Base-by-base conservation (phyloP, 1,140 invertebrate species). In the Alviniconcha marisindica region DNA sequence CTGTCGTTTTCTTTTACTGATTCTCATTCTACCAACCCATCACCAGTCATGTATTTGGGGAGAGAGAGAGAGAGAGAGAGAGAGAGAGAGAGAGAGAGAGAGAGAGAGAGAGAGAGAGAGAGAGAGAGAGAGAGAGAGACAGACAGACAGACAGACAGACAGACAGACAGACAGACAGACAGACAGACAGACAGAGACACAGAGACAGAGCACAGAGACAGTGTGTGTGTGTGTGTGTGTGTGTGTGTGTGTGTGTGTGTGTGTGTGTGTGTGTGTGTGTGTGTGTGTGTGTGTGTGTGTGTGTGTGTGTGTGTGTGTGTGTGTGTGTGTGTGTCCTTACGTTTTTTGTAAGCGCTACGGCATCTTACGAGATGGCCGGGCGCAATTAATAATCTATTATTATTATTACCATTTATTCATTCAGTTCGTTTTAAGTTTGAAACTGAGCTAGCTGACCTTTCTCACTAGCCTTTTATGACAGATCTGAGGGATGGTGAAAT, bases 181-280 rank as follows among this genome's bases (percentile, higher is more conserved):
- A 73, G 33, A 73, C 21, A 73, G 69, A 73, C 33, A 24, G 69
- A 73, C 69, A 66, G 63, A 14, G 33, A 14, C 15, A 21, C 38
- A 33, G 28, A 76, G 28, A n/a, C 38, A 33, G 18, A 12, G 28
- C 21, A 76, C 1, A 1, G 73, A 38, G 73, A 21, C 2, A 51
- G 40, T 78, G 42, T 21, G 60, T 66, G 44, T 40, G 78, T 66
- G 78, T 66, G 78, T 40, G 78, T 33, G 78, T 66, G 78, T 42
- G 78, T 66, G 78, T 66, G 78, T 80, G 78, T 40, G 78, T 66
- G 78, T 66, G 78, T 80, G 54, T 40, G 78, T 66, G 78, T 2
- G 48, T 79, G 51, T 36, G 51, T 56, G 51, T 60, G 77, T 79
- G 51, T 60, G 51, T 60, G 51, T 60, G 48, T 79, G 51, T 60